Percentiles rank a stretch among this genome's conserved stretches.
phyloP scores from a whole-genome alignment of 2,888 invertebrate species.

The Aspidapion aeneum region DNA sequence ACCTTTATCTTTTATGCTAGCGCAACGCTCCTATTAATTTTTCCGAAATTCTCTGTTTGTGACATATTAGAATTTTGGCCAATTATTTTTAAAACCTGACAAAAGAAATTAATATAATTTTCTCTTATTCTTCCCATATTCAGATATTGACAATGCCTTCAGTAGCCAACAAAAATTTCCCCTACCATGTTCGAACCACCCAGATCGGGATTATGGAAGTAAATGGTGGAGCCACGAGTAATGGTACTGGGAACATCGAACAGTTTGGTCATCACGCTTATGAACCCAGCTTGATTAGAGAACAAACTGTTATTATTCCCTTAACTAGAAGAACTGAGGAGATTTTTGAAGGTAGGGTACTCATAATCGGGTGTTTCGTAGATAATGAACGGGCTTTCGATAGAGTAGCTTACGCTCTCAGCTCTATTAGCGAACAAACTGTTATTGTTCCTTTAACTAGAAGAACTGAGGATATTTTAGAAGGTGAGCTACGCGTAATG shows the following conservation, averaged over 20 bases:
- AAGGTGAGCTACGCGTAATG: no score
- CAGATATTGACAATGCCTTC: conserved; percentile 80
- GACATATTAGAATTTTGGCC: no score
- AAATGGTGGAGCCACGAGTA: conserved; percentile 40
- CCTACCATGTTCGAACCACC: conserved; percentile 77
- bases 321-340: conserved; percentile 62
- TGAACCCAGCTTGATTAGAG: conserved; percentile 51
- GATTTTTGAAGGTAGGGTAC: conserved; percentile 47
- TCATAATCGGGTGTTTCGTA: no score
- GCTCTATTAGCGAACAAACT: conserved; percentile 54
- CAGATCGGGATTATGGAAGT: conserved; percentile 72
- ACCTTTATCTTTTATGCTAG: no score
- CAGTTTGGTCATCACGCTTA: conserved; percentile 63
- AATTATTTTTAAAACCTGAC: no score
- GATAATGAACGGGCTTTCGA: no score
- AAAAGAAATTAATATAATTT: no score
- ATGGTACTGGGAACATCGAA: conserved; percentile 53
- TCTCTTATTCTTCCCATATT: no score
- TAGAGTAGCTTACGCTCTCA: no score
- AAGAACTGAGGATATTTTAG: conserved; percentile 61
- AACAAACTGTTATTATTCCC: conserved; percentile 62
- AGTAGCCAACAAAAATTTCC: conserved; percentile 84
- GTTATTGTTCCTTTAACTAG: conserved; percentile 63
- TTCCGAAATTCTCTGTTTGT: no score
- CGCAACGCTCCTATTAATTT: no score